These are phyloP conservation scores for Erpornis zantholeuca DNA, from an alignment of 2,113 vertebrate species.

Conservation along the genomic window DNA sequence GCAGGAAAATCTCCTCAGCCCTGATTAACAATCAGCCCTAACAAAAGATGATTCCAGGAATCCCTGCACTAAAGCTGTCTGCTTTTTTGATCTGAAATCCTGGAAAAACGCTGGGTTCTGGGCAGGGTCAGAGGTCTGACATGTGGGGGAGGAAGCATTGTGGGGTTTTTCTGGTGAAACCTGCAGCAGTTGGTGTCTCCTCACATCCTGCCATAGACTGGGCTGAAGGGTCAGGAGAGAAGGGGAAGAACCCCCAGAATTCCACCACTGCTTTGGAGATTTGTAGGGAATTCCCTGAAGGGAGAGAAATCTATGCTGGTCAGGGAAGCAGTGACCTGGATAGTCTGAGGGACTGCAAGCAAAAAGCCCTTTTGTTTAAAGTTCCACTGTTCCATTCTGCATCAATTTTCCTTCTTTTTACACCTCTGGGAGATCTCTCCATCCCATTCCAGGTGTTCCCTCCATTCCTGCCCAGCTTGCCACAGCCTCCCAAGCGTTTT, in stretches of 20 bases:
- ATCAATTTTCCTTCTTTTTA: background rate
- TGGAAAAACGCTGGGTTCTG: background rate
- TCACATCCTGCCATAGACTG: background rate
- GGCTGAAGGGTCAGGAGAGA: background rate
- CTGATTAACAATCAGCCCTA: background rate
- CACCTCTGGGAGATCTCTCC: background rate
- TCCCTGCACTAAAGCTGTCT: background rate
- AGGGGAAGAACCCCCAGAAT: background rate
- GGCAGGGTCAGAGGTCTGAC: background rate
- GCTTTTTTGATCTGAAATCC: background rate
- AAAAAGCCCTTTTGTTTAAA: background rate
- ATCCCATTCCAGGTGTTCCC: background rate
- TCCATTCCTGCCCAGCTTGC: background rate
- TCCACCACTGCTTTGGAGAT: background rate
- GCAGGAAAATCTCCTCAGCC: background rate
- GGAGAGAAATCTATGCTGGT: rapidly evolving
- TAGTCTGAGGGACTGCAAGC: background rate
- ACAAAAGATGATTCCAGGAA: background rate
- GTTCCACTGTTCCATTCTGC: background rate
- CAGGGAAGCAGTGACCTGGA: background rate
- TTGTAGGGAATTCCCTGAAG: background rate
- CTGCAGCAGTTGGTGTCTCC: background rate
- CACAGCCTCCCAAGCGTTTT: background rate
- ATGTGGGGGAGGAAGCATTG: rapidly evolving
- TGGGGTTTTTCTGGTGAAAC: rapidly evolving